Evolutionary conservation across 2,797 vertebrate genomes (phyloP), one percentile per base, ranked within the genome.

Genomic region (Danio aesculapii): DNA sequence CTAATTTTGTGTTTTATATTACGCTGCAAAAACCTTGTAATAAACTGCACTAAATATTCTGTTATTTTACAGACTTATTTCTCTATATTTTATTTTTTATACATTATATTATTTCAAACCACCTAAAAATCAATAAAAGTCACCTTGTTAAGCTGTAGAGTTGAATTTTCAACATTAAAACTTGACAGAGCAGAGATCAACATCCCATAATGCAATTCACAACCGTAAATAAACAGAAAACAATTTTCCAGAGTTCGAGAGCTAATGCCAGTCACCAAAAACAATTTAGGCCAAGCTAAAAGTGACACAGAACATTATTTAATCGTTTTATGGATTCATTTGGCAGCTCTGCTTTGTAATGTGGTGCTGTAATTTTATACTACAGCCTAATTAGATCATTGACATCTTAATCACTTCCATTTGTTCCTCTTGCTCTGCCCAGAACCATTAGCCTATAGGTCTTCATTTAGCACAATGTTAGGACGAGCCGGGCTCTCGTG

Each of bases 261-360:
- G 13, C 14, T 57, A 13, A 17, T n/a, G 50, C 17, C 4, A 19
- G 14, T 58, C 64, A 71, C 21, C 75, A 14, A 85, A 76, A 72
- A 70, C 39, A 1, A 79, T 58, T 75, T 46, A 83, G n/a, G 47
- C 46, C 19, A 64, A 61, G n/a, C 62, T 79, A 41, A 57, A 77
- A 83, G 50, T 73, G 67, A 76, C 41, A 81, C 41, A 39, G 21
- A 67, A 30, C 44, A 79, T 86, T 79, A 72, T 75, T 76, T 55
- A 16, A 81, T 49, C 61, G 64, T 84, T 75, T 67, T 61, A 47
- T 53, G 10, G 43, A 83, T 81, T 87, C 12, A 77, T 86, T 83
- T 76, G 59, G 16, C 68, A 77, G 68, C 66, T 71, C 63, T 39
- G 49, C 49, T 74, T 70, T 73, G 41, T 78, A 72, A 66, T 58